Conservation (phyloP, 2,113 vertebrate species). For the Hucho hucho region DNA sequence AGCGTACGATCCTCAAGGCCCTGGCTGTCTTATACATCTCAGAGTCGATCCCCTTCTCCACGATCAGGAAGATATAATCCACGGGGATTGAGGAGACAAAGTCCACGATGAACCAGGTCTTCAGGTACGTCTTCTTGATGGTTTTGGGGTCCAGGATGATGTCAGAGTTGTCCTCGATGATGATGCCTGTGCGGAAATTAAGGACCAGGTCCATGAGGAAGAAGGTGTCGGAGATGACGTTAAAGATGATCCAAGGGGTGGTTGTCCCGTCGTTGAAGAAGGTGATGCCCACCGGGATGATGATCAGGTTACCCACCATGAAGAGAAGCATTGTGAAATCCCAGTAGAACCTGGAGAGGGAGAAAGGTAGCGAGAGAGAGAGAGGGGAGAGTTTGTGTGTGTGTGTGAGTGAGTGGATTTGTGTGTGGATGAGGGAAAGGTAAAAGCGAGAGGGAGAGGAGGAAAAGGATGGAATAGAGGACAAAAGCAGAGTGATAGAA, state of each 20-base stretch:
- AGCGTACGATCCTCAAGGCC: constrained; percentile 91
- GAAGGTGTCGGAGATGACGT: constrained; percentile 96
- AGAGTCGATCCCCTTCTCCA: constrained; percentile 96
- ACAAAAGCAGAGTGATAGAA: constrained; percentile 61
- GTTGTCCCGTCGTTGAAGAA: constrained; percentile 99
- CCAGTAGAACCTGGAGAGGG: constrained; percentile 89
- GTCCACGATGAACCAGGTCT: constrained; percentile 98
- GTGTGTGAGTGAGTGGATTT: neutral
- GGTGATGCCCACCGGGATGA: constrained; percentile 98
- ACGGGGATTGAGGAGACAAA: constrained; percentile 97
- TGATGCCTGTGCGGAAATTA: constrained; percentile 97
- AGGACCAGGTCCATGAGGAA: constrained; percentile 97
- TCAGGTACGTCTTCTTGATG: constrained; percentile 95
- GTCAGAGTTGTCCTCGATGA: constrained; percentile 97
- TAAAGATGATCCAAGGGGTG: constrained; percentile 96
- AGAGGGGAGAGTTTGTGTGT: neutral
- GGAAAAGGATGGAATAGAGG: constrained; percentile 1
- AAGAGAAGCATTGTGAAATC: constrained; percentile 99
- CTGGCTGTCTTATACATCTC: constrained; percentile 97
- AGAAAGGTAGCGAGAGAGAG: neutral
- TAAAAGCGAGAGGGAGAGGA: neutral
- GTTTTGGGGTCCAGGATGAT: constrained; percentile 94
- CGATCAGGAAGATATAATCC: constrained; percentile 99
- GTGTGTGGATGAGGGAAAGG: constrained; percentile 10
- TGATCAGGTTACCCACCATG: constrained; percentile 98